Evolutionary conservation across 2,113 vertebrate species (phyloP).

Genomic region (Stigmatopora argus): DNA sequence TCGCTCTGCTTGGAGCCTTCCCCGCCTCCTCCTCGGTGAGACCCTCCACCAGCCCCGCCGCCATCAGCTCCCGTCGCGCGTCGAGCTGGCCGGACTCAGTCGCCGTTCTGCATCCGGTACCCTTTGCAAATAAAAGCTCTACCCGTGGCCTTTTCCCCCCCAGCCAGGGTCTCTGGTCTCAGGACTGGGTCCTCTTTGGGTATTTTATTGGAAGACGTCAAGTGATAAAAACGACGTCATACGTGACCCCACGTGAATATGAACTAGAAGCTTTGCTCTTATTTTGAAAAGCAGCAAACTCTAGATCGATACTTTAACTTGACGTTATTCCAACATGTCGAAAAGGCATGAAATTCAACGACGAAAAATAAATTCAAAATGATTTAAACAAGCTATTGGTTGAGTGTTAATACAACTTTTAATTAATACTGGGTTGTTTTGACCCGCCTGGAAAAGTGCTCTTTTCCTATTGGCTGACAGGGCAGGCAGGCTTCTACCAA

Average conservation of each 20-base stretch:
- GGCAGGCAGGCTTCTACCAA: not conserved
- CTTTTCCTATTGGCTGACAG: not conserved
- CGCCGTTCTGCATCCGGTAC: conserved; percentile 5
- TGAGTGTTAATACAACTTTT: too few species aligned
- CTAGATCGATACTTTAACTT: too few species aligned
- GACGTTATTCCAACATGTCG: not conserved
- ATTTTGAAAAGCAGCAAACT: not conserved
- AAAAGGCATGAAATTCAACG: not conserved
- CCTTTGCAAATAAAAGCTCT: conserved; percentile 46
- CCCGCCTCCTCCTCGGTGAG: conserved; percentile 51
- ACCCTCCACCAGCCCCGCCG: conserved; percentile 58
- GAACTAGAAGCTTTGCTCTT: not conserved
- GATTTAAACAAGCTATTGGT: too few species aligned
- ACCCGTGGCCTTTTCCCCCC: not conserved
- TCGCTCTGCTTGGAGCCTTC: conserved; percentile 27
- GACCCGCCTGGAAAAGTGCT: not conserved
- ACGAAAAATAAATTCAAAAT: not conserved
- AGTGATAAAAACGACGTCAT: not conserved
- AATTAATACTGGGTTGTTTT: not conserved
- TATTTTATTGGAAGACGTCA: not conserved
- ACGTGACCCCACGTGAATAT: not conserved
- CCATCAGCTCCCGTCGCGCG: conserved; percentile 54
- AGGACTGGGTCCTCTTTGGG: not conserved
- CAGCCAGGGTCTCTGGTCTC: not conserved
- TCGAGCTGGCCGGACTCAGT: conserved; percentile 19